Percentiles rank a stretch among this genome's conserved stretches.
phyloP scores from a whole-genome alignment of 2,113 vertebrate species.

The Gallinago jamesoni region DNA sequence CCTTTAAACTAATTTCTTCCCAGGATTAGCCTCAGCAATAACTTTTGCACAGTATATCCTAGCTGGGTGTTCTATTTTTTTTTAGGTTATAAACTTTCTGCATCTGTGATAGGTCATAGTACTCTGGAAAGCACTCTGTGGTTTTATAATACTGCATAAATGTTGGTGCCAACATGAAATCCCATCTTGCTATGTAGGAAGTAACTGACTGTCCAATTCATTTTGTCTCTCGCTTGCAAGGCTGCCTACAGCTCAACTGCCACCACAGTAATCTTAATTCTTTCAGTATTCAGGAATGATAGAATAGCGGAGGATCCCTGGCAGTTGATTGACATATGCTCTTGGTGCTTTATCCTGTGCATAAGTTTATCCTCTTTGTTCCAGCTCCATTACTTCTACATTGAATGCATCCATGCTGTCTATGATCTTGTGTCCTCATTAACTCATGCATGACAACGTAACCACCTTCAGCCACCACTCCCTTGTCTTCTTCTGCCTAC shows the following conservation, averaged over 20 bases:
- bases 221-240: not conserved
- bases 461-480: not conserved
- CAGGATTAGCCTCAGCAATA: not conserved
- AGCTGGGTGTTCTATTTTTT: not conserved
- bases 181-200: not conserved
- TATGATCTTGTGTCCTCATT: not conserved
- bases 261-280: not conserved
- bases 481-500: not conserved
- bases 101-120: not conserved
- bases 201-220: not conserved
- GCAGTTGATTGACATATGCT: not conserved
- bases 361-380: not conserved
- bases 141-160: not conserved
- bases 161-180: not conserved
- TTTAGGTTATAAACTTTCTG: not conserved
- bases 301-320: not conserved
- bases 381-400: not conserved
- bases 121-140: not conserved
- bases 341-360: not conserved
- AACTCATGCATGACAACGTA: not conserved
- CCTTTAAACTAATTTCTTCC: not conserved
- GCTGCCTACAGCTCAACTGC: not conserved
- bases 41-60: not conserved
- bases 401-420: not conserved
- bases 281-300: not conserved